Conservation (phyloP, 30 jellyfish, hydroid and myxozoan genomes). For the Calvadosia cruxmelitensis region DNA sequence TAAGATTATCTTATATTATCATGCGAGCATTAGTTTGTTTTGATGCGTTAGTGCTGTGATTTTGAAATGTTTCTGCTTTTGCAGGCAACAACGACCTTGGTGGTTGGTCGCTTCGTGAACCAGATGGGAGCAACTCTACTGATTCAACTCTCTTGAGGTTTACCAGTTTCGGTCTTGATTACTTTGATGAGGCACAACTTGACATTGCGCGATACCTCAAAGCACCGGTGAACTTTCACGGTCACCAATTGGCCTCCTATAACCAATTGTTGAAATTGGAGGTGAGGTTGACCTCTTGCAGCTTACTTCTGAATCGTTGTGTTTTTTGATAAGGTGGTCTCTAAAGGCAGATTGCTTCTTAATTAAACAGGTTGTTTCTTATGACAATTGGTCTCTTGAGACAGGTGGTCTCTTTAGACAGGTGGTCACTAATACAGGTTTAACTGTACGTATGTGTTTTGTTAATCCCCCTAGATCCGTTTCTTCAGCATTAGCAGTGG, state of each 20-base stretch:
- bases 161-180: constrained; percentile 46
- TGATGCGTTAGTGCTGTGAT: constrained; percentile 2
- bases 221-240: constrained; percentile 76
- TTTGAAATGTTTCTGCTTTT: too few relatives aligned
- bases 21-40: too few relatives aligned
- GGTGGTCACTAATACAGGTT: not conserved
- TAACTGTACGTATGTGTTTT: not conserved
- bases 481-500: not conserved
- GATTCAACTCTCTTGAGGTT: constrained; percentile 3
- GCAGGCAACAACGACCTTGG: constrained; percentile 10
- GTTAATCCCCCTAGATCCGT: not conserved
- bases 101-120: constrained; percentile 55
- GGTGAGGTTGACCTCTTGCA: too few relatives aligned
- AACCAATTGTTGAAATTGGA: constrained; percentile 55
- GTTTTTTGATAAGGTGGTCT: too few relatives aligned
- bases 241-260: constrained; percentile 61
- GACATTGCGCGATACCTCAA: constrained; percentile 25
- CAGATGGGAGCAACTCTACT: constrained; percentile 30
- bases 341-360: too few relatives aligned
- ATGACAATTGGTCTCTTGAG: not conserved
- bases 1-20: too few relatives aligned
- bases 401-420: not conserved
- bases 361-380: too few relatives aligned
- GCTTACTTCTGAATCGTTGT: too few relatives aligned
- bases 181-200: constrained; percentile 36